Base-by-base conservation (phyloP, 2,888 invertebrate species). In the Tribolium freemani region DNA sequence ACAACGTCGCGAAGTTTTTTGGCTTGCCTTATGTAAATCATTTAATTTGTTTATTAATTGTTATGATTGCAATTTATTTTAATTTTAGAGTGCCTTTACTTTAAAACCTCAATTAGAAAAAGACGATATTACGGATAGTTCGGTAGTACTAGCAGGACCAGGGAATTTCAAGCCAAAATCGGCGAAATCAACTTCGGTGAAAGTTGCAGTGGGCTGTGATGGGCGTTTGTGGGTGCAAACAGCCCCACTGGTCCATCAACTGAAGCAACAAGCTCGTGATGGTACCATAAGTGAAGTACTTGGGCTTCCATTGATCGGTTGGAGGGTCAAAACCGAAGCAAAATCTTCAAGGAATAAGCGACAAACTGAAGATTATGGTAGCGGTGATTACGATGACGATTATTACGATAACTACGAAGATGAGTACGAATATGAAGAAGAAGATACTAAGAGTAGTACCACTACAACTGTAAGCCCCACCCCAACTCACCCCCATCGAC, bases 191-290 rank as follows among this genome's bases (percentile, higher is more conserved):
- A 84, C 87, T 57, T 86, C 88, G 61, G 81, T 86, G 61, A 83
- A 90, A 80, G 88, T 89, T 0, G 87, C 93, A 89, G 93, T 94
- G 69, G 95, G 95, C 2, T 95, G 95, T 85, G 92, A 92, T 56
- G 91, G 91, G 53, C 90, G 90, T 75, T 87, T 94, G 26, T 92
- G 92, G 90, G 86, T 88, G n/a, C 89, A 91, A 58, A 91, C 92
- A 80, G 88, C 90, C 46, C 88, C 91, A 21, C 85, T 93, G 9
- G 89, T 94, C n/a, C 90, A 91, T 31, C 90, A 91, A 31, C 85
- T 94, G 8, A 90, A 93, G 72, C 90, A 91, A 58, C 91, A 93
- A 78, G 90, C 93, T 0, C 88, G 89, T 3, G 93, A 93, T 81
- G 94, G 94, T 0, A 92, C 92, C 0, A 87, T 95, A 64, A 88